These are phyloP conservation scores for Phalanger gymnotis DNA, from an alignment of 2,797 vertebrate genomes.

Conservation along the genomic window DNA sequence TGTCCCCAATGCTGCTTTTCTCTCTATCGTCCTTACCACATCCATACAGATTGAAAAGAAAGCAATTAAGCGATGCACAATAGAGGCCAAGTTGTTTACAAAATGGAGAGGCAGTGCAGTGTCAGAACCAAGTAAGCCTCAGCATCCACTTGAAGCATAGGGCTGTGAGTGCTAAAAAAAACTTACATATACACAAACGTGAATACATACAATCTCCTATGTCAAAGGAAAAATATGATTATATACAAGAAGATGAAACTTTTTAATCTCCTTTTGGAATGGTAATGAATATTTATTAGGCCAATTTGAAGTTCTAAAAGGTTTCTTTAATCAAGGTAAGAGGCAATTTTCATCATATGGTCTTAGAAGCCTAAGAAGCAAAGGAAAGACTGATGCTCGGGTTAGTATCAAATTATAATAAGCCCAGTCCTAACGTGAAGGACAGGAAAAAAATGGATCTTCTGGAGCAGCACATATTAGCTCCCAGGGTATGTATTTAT, in stretches of 20 bases:
- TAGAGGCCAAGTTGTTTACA: not conserved
- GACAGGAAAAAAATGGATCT: not conserved
- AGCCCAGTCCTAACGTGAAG: not conserved
- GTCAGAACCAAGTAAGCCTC: not conserved
- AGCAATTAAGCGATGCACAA: not conserved
- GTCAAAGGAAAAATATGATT: not conserved
- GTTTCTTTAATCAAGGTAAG: not conserved
- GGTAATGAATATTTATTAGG: not conserved
- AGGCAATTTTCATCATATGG: not conserved
- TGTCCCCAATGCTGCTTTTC: not conserved
- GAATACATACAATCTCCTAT: not conserved
- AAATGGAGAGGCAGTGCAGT: not conserved
- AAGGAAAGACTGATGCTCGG: not conserved
- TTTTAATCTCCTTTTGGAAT: not conserved
- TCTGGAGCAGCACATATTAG: not conserved
- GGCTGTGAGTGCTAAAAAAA: not conserved
- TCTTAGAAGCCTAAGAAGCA: not conserved
- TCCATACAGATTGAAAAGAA: not conserved
- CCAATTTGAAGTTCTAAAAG: not conserved
- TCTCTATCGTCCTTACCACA: not conserved
- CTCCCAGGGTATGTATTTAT: not conserved
- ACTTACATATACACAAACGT: not conserved
- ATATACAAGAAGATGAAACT: not conserved
- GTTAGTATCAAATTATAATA: not conserved
- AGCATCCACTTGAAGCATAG: not conserved